Evolutionary conservation across 2,113 vertebrate species (phyloP).

Genomic region (Syngnathoides biaculeatus): DNA sequence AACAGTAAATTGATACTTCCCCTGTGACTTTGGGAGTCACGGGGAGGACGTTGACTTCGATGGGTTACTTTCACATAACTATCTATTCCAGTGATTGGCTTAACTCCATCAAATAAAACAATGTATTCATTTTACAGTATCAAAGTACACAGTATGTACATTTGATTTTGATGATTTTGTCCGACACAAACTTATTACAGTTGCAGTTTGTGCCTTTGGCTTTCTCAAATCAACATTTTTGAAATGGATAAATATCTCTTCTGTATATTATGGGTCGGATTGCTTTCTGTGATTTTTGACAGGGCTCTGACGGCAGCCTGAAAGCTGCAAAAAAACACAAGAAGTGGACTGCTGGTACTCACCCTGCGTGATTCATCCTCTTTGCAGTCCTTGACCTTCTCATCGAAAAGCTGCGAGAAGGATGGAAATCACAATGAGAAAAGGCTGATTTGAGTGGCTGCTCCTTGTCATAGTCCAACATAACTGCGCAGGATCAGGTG

Average conservation of each 20-base stretch:
- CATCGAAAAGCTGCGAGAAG: slow-evolving; percentile 89
- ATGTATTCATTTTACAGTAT: slow-evolving; percentile 1
- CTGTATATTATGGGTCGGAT: not conserved
- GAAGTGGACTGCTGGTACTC: slow-evolving; percentile 65
- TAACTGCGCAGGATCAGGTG: not conserved
- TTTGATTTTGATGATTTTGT: not conserved
- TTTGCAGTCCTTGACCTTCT: slow-evolving; percentile 97
- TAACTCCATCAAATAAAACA: slow-evolving; percentile 9
- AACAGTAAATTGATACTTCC: not conserved
- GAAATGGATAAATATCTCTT: not conserved
- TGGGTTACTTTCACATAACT: not conserved
- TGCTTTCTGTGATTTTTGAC: not conserved
- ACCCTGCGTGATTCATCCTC: slow-evolving; percentile 98
- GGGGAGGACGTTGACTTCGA: not conserved
- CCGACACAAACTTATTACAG: not conserved
- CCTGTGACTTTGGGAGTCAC: not conserved
- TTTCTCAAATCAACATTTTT: not conserved
- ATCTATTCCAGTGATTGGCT: not conserved
- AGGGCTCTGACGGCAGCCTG: slow-evolving; percentile 4
- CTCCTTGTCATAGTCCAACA: not conserved
- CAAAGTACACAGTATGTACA: not conserved
- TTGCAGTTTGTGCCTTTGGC: not conserved
- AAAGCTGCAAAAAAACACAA: slow-evolving; percentile 6
- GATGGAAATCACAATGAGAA: slow-evolving; percentile 28
- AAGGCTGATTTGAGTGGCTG: not conserved